Evolutionary conservation across 2,888 invertebrate genomes (phyloP).

Genomic region (Hirtodrosophila confusa): DNA sequence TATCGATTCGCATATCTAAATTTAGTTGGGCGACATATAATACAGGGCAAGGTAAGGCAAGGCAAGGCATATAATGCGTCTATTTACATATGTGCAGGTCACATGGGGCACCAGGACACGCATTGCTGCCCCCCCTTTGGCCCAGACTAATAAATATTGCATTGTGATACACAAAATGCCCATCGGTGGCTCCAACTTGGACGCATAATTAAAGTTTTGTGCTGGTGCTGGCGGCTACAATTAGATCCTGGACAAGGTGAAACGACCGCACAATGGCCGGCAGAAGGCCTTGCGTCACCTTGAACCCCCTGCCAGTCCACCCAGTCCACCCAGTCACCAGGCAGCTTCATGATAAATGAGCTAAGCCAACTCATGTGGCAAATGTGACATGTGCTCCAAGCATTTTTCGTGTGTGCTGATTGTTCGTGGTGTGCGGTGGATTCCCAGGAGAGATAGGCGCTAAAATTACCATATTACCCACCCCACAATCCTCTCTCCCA

Average conservation of each 20-base stretch:
- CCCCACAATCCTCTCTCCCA: constrained; percentile 3
- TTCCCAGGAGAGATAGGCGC: constrained; percentile 54
- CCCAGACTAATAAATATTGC: constrained; percentile 64
- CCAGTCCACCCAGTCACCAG: constrained; percentile 4
- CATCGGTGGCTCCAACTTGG: constrained; percentile 32
- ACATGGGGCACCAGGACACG: constrained; percentile 33
- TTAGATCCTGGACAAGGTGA: constrained; percentile 48
- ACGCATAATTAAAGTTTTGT: constrained; percentile 61
- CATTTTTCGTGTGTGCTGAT: constrained; percentile 59
- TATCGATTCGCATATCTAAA: constrained; percentile 69
- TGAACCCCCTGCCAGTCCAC: constrained; percentile 38
- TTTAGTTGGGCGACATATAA: constrained; percentile 65
- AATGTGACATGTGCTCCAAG: constrained; percentile 71
- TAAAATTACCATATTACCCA: constrained; percentile 64
- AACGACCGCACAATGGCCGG: constrained; percentile 48
- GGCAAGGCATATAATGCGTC: constrained; percentile 8
- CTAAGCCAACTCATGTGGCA: constrained; percentile 71
- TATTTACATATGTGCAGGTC: constrained; percentile 42
- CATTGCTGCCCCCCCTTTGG: constrained; percentile 15
- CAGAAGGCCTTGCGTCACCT: constrained; percentile 45
- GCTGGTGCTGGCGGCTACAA: constrained; percentile 46
- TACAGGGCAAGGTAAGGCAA: constrained; percentile 10
- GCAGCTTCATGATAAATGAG: constrained; percentile 69
- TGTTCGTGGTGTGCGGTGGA: constrained; percentile 18
- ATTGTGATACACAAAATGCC: constrained; percentile 61